A percentile compares a stretch with the other conserved stretches of the same genome.
Evolutionary conservation across 64 coral and sea anemone species (phyloP).

Genomic region (Astreopora myriophthalma): DNA sequence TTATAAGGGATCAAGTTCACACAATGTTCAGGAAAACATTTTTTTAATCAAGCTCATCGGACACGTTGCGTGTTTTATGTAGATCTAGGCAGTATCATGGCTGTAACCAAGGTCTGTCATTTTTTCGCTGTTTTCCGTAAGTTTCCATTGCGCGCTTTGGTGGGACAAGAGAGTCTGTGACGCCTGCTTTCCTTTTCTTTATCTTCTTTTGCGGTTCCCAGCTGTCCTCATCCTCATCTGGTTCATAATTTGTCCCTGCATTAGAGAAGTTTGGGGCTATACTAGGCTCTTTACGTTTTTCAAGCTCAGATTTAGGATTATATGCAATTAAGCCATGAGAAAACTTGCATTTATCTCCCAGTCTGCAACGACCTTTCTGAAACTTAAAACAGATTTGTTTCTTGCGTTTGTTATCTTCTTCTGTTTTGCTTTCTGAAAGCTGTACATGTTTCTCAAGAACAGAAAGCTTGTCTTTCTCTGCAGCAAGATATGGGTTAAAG

Average conservation of each 20-base stretch:
- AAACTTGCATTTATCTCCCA: slow-evolving; percentile 88
- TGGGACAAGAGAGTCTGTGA: slow-evolving; percentile 83
- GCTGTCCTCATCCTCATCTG: slow-evolving; percentile 64
- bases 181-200: slow-evolving; percentile 74
- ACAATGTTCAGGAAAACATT: too few species aligned
- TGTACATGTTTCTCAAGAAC: slow-evolving; percentile 86
- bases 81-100: background rate
- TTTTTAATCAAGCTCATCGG: too few species aligned
- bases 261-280: background rate
- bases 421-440: slow-evolving; percentile 44
- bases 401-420: slow-evolving; percentile 42
- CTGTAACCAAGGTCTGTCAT: slow-evolving; percentile 8
- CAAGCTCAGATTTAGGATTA: background rate
- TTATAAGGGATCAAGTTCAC: too few species aligned
- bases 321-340: slow-evolving; percentile 22
- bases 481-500: slow-evolving; percentile 87
- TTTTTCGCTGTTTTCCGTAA: slow-evolving; percentile 40
- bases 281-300: background rate
- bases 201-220: slow-evolving; percentile 28
- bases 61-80: too few species aligned
- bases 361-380: slow-evolving; percentile 84
- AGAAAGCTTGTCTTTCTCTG: slow-evolving; percentile 80
- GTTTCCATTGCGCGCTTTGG: slow-evolving; percentile 81
- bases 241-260: background rate
- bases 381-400: slow-evolving; percentile 87